phyloP scores from a whole-genome alignment of 2,888 invertebrate genomes.

The Zonitis immaculata region DNA sequence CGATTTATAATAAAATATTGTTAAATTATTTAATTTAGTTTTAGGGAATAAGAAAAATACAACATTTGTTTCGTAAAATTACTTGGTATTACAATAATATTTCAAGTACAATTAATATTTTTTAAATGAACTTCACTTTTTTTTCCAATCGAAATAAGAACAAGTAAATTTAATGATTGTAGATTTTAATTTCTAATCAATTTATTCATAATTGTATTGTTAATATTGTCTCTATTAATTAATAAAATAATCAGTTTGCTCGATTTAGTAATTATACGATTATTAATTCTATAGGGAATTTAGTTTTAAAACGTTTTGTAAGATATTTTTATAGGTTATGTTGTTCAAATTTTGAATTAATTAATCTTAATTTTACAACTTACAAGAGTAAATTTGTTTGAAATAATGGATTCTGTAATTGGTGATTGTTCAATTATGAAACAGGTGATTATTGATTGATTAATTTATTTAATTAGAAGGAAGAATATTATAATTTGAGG shows the following conservation, averaged over 20 bases:
- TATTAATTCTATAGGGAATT: too few relatives aligned
- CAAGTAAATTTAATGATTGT: neutral
- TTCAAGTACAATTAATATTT: too few relatives aligned
- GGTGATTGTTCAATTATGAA: conserved; percentile 27
- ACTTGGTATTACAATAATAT: too few relatives aligned
- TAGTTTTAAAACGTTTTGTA: too few relatives aligned
- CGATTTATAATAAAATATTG: conserved; percentile 40
- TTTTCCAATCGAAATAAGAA: neutral
- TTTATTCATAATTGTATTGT: neutral
- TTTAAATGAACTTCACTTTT: too few relatives aligned
- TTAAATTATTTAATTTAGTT: neutral
- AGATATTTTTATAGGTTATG: too few relatives aligned
- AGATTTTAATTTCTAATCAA: neutral
- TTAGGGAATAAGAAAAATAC: neutral
- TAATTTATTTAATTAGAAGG: neutral
- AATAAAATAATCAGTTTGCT: neutral
- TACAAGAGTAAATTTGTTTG: too few relatives aligned
- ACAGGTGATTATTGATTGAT: conserved; percentile 19
- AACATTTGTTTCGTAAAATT: neutral
- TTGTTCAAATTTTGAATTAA: too few relatives aligned
- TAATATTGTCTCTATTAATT: neutral
- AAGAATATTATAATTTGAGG: neutral
- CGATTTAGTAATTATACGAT: neutral
- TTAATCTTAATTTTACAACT: too few relatives aligned
- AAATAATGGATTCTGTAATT: conserved; percentile 7